These are phyloP conservation scores for Mastomys coucha DNA, from an alignment of 2,113 vertebrate genomes.

Conservation along the genomic window DNA sequence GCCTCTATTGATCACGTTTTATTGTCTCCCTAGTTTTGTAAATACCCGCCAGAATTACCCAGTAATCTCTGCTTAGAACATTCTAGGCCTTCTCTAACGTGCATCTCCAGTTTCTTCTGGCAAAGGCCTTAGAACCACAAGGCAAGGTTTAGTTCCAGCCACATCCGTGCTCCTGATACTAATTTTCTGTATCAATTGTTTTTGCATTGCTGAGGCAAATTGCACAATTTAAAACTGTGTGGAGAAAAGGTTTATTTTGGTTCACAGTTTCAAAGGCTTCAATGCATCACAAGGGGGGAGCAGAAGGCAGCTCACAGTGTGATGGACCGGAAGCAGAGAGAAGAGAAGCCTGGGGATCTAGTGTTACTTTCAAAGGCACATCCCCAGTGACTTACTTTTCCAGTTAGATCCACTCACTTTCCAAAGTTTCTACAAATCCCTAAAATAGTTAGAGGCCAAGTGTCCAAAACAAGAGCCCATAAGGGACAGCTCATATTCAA, in stretches of 20 bases:
- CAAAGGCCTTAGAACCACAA: background rate
- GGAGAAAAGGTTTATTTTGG: background rate
- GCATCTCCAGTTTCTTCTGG: background rate
- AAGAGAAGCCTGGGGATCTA: background rate
- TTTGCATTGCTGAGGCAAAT: background rate
- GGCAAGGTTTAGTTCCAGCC: background rate
- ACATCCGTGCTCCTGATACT: background rate
- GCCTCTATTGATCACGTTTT: background rate
- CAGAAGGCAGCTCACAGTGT: background rate
- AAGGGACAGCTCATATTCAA: background rate
- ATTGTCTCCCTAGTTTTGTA: background rate
- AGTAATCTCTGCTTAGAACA: background rate
- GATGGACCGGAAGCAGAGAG: background rate
- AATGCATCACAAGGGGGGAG: background rate
- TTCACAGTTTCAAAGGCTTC: background rate
- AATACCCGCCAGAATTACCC: background rate
- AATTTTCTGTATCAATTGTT: background rate
- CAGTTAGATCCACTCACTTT: background rate
- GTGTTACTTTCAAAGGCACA: background rate
- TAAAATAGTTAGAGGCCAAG: background rate
- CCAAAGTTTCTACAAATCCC: background rate
- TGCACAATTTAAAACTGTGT: too few relatives aligned
- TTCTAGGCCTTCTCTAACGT: background rate
- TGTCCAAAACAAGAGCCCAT: background rate
- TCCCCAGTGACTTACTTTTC: background rate